phyloP scores from a whole-genome alignment of 92 coral and sea anemone genomes.

The Epizoanthus rinbou region DNA sequence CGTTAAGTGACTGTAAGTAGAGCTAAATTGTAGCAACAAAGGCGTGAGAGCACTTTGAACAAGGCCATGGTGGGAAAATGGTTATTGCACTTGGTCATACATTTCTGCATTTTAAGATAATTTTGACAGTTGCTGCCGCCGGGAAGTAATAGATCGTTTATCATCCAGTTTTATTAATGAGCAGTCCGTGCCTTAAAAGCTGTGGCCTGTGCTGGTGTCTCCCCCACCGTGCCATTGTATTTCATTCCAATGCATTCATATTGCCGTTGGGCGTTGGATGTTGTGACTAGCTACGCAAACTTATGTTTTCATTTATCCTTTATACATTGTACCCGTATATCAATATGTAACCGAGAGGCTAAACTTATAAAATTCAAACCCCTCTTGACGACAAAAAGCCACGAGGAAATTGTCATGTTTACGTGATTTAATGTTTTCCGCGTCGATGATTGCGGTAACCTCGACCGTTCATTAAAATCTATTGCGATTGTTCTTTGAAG shows the following conservation, averaged over 20 bases:
- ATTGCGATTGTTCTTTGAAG: neutral
- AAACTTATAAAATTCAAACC: neutral
- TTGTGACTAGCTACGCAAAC: constrained; percentile 8
- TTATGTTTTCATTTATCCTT: neutral
- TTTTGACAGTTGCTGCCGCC: neutral
- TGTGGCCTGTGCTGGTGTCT: neutral
- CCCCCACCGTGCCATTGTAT: neutral
- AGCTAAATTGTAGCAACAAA: neutral
- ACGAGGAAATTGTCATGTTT: constrained; percentile 17
- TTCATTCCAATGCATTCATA: constrained; percentile 30
- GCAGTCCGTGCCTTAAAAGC: neutral
- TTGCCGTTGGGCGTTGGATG: neutral
- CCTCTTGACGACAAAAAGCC: constrained; percentile 1
- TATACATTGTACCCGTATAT: neutral
- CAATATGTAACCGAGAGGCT: too few relatives aligned
- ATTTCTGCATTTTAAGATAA: neutral
- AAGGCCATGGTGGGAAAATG: neutral
- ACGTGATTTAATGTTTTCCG: constrained; percentile 14
- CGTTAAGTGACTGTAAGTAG: neutral
- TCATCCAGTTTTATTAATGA: neutral
- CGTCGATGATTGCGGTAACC: neutral
- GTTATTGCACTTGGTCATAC: too few relatives aligned
- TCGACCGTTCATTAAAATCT: neutral
- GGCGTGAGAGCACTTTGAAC: neutral
- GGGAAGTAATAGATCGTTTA: constrained; percentile 9